phyloP scores from a whole-genome alignment of 2,888 invertebrate genomes.

The Caenorhabditis sp. region DNA sequence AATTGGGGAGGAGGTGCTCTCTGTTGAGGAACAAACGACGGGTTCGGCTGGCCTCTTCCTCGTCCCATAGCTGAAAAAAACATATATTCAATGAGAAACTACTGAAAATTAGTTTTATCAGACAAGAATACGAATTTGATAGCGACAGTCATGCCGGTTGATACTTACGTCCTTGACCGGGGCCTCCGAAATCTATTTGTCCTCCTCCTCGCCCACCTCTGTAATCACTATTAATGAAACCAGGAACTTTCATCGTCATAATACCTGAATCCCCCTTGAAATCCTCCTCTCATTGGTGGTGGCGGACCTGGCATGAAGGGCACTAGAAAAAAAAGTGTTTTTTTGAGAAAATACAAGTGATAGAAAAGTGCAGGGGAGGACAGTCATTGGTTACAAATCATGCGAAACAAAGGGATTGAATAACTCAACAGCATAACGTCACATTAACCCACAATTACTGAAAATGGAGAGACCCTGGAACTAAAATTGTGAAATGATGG shows the following conservation, averaged over 20 bases:
- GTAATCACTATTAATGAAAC: slow-evolving; percentile 15
- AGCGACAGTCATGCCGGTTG: neutral
- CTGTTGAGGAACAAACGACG: slow-evolving; percentile 30
- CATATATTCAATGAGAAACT: neutral
- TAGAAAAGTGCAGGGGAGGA: neutral
- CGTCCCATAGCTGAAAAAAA: slow-evolving; percentile 57
- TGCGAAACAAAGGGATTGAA: slow-evolving; percentile 14
- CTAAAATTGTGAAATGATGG: neutral
- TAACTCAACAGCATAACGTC: neutral
- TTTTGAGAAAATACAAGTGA: neutral
- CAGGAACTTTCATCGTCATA: neutral
- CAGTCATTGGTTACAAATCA: neutral
- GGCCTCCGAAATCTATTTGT: slow-evolving; percentile 43
- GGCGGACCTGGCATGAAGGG: slow-evolving; percentile 45
- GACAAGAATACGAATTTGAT: neutral
- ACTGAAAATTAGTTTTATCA: neutral
- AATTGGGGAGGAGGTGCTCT: slow-evolving; percentile 16
- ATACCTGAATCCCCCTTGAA: slow-evolving; percentile 45
- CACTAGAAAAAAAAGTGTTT: slow-evolving; percentile 21
- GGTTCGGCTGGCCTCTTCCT: slow-evolving; percentile 48
- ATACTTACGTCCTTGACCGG: slow-evolving; percentile 52
- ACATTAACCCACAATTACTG: neutral
- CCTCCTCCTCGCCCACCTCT: slow-evolving; percentile 56
- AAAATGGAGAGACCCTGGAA: neutral
- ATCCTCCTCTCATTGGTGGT: slow-evolving; percentile 41